Base-by-base conservation (phyloP, 2,888 invertebrate species). In the Panzeria rudis region DNA sequence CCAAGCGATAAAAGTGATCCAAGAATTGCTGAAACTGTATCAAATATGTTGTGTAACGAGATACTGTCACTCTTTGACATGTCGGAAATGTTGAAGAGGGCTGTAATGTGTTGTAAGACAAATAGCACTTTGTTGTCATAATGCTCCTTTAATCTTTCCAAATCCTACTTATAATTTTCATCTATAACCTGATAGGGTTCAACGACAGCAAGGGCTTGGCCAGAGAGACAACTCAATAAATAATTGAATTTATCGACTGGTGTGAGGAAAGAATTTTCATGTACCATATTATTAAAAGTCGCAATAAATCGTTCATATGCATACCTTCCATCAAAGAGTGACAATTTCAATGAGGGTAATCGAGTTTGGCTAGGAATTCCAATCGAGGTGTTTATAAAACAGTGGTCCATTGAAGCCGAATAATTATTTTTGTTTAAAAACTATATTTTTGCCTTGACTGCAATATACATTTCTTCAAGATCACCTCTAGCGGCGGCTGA, bases 231-330 rank as follows among this genome's bases (percentile, higher is more conserved):
- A n/a, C n/a, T n/a, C n/a, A n/a, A n/a, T n/a, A n/a, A n/a, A n/a
- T n/a, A n/a, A n/a, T n/a, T n/a, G n/a, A n/a, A n/a, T n/a, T n/a
- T n/a, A n/a, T n/a, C n/a, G n/a, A n/a, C n/a, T n/a, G n/a, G n/a
- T n/a, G n/a, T n/a, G n/a, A n/a, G n/a, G n/a, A n/a, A n/a, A n/a
- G n/a, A n/a, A n/a, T n/a, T n/a, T n/a, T n/a, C n/a, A n/a, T 78
- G 66, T 1, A 83, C 68, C 29, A 78, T 35, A 15, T 71, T 66
- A 11, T 38, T 54, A 54, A 78, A 78, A 7, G 64, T 35, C 0
- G 68, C 13, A 0, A 71, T 71, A 11, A 79, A 79, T 13, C 62
- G n/a, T 77, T 83, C 71, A 38, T 77, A 83, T 15, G 71, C 77
- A 1, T 76, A 82, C 52, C 76, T 82, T 59, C 78, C 78, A 56